Conservation (phyloP, 2,888 invertebrate genomes). For the Morinoia aosen region DNA sequence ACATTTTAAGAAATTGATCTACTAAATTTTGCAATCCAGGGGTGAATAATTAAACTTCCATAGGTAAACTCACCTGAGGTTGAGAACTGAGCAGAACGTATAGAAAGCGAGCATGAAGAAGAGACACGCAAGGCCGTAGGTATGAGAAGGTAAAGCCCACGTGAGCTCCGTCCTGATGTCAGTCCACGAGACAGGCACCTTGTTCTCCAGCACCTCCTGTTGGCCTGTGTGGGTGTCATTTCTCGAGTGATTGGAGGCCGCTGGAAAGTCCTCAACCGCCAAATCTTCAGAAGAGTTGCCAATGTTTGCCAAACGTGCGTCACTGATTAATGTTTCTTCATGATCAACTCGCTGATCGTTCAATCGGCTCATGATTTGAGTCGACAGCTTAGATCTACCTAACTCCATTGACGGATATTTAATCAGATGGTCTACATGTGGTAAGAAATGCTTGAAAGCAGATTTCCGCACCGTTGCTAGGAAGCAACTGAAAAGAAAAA, state of each 20-base stretch:
- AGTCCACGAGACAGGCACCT: constrained; percentile 52
- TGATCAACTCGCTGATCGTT: not conserved
- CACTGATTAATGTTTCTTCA: not conserved
- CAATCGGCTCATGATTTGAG: not conserved
- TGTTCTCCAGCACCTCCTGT: not conserved
- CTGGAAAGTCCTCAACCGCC: not conserved
- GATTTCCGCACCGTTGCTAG: not conserved
- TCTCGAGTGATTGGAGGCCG: not conserved
- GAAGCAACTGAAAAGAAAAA: not conserved
- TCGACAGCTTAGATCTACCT: not conserved
- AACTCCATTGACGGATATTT: not conserved
- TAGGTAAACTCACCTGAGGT: constrained; percentile 73
- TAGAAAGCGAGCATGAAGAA: constrained; percentile 76
- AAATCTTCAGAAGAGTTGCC: not conserved
- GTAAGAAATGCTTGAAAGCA: not conserved
- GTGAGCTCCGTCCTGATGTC: constrained; percentile 57
- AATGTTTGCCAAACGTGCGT: not conserved
- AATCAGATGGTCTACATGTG: not conserved
- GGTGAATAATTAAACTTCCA: too few relatives aligned
- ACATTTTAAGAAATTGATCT: too few relatives aligned
- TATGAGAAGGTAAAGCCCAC: constrained; percentile 75
- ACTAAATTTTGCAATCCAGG: too few relatives aligned
- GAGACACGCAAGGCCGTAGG: constrained; percentile 75
- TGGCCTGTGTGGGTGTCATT: not conserved
- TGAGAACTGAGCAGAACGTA: constrained; percentile 75